Conservation (phyloP, 2,113 vertebrate species). For the Gobiocypris rarus region DNA sequence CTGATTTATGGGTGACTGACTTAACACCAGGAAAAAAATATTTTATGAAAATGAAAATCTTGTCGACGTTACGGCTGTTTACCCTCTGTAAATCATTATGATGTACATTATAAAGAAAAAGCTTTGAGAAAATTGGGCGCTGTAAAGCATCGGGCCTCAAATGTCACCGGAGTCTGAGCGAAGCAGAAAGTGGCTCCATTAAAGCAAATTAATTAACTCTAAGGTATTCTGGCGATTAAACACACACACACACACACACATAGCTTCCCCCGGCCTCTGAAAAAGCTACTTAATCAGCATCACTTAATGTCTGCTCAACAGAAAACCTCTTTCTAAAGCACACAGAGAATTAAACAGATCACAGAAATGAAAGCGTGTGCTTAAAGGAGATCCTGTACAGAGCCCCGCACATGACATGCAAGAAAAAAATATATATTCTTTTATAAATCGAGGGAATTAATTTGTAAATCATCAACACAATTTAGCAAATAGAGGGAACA, state of each 20-base stretch:
- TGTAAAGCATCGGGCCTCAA: background rate
- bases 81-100: background rate
- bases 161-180: slow-evolving; percentile 8
- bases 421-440: too few relatives aligned
- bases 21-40: background rate
- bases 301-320: background rate
- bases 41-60: background rate
- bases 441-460: too few relatives aligned
- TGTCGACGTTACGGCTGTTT: background rate
- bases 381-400: background rate
- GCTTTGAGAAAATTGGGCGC: background rate
- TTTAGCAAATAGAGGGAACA: too few relatives aligned
- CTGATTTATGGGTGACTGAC: background rate
- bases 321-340: background rate
- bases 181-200: slow-evolving; percentile 35
- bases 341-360: background rate
- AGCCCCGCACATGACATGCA: too few relatives aligned
- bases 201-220: slow-evolving; percentile 17
- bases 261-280: background rate
- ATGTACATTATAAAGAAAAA: background rate
- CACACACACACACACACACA: background rate
- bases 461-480: too few relatives aligned
- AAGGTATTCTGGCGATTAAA: slow-evolving; percentile 1
- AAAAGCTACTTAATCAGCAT: slow-evolving; percentile 18
- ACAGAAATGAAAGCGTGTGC: background rate